Base-by-base conservation (phyloP, 2,888 invertebrate species). In the Muschampia plurimacula region DNA sequence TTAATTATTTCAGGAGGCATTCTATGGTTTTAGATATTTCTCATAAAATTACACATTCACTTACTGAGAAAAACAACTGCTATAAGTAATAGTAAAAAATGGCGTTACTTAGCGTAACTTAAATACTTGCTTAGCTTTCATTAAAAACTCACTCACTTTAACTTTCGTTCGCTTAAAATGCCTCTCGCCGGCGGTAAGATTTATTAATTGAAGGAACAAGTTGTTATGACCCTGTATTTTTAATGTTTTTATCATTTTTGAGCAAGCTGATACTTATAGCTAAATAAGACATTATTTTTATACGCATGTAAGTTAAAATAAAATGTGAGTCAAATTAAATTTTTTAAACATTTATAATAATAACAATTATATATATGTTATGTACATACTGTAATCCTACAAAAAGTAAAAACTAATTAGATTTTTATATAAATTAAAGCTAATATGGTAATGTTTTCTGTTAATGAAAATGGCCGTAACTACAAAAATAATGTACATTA, bases 381-480 rank as follows among this genome's bases (percentile, higher is more conserved):
- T 39, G 7, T 39, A 39, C 13, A 49, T 6, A 49, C 4, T 5
- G 10, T 49, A 49, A 13, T 49, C 10, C 12, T 49, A 49, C 10
- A 75, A 70, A 72, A 77, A 46, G 55, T 72, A 49, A 69, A 74
- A 52, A 65, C 67, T 62, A 69, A 49, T 36, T 69, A 60, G 36
- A 36, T 8, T 60, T 55, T 55, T 28, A 75, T 79, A 74, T 63
- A 79, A 82, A 84, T 88, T 88, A 88, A 88, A 88, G 88, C 88
- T 87, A 83, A 80, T 78, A 82, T 87, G 88, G 88, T 88, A 88
- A 86, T 86, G 81, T 83, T 80, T 84, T 84, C 78, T 78, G 69
- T 72, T 75, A 41, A 22, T 13, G 22, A 75, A 63, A 69, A 64
- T 64, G 62, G 67, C 60, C n/a, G 68, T 68, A 15, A 60, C 9